These are phyloP conservation scores for Coecobrya sp. DNA, from an alignment of 2,888 invertebrate genomes.

Conservation along the genomic window DNA sequence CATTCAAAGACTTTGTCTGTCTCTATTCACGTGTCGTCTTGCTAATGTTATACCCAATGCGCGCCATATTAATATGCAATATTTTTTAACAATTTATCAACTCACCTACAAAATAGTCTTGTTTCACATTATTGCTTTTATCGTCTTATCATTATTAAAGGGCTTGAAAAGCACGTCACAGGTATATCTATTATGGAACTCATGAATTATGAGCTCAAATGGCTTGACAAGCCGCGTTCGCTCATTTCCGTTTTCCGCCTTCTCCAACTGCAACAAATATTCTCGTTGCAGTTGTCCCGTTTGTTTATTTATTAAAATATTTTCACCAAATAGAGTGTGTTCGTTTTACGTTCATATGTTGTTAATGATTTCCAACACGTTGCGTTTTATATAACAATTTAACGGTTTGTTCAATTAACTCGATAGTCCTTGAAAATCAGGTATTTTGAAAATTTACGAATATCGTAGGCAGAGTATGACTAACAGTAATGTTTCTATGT, in stretches of 20 bases:
- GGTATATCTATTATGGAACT: constrained; percentile 29
- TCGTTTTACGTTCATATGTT: too few species aligned
- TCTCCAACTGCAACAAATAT: background rate
- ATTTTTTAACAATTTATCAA: constrained; percentile 35
- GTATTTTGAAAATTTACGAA: too few species aligned
- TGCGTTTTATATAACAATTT: too few species aligned
- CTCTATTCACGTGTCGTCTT: background rate
- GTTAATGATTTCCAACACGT: too few species aligned
- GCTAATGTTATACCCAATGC: too few species aligned
- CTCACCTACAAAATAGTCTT: constrained; percentile 20
- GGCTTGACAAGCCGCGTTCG: constrained; percentile 68
- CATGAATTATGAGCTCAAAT: constrained; percentile 66
- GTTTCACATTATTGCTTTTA: constrained; percentile 57
- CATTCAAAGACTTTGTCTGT: constrained; percentile 11
- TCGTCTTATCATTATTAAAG: constrained; percentile 57
- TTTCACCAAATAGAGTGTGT: background rate
- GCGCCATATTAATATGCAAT: too few species aligned
- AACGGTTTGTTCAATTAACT: too few species aligned
- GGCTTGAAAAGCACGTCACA: constrained; percentile 50
- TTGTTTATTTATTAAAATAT: constrained; percentile 5
- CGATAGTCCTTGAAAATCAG: too few species aligned
- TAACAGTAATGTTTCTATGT: too few species aligned
- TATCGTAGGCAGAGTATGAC: too few species aligned
- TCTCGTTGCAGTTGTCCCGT: background rate
- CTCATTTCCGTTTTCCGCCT: constrained; percentile 61